Evolutionary conservation across 2,888 invertebrate genomes (phyloP).

Genomic region (Rhorus exstirpatorius): DNA sequence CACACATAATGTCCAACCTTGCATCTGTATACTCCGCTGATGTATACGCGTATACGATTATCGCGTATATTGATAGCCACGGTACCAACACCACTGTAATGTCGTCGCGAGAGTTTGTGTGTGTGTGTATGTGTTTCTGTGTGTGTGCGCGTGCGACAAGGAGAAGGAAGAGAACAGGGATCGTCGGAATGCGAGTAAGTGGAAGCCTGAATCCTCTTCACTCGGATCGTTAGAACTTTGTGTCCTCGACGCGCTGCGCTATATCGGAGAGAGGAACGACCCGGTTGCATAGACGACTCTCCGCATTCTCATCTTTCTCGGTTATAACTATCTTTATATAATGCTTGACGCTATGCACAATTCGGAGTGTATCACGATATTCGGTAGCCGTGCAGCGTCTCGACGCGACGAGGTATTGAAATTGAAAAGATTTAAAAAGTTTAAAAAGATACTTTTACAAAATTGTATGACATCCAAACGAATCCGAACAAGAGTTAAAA

Average conservation of each 20-base stretch:
- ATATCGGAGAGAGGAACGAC: conserved; percentile 21
- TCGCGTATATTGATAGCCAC: not conserved
- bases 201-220: conserved; percentile 50
- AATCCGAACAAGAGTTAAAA: too few species aligned
- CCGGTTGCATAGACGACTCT: not conserved
- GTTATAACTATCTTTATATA: not conserved
- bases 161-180: conserved; percentile 16
- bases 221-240: conserved; percentile 56
- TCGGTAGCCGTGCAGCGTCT: too few species aligned
- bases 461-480: too few species aligned
- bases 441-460: too few species aligned
- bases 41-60: not conserved
- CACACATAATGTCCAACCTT: conserved; percentile 24
- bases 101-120: too few species aligned
- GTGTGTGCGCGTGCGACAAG: not conserved
- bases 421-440: too few species aligned
- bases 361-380: not conserved
- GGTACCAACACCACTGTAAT: conserved; percentile 5
- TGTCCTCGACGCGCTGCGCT: conserved; percentile 32
- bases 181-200: conserved; percentile 45
- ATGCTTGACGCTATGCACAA: not conserved
- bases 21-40: not conserved
- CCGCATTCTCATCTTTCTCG: not conserved
- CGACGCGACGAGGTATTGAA: too few species aligned
- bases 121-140: too few species aligned